Base-by-base conservation (phyloP, 2,888 invertebrate genomes). In the Rhagium mordax region DNA sequence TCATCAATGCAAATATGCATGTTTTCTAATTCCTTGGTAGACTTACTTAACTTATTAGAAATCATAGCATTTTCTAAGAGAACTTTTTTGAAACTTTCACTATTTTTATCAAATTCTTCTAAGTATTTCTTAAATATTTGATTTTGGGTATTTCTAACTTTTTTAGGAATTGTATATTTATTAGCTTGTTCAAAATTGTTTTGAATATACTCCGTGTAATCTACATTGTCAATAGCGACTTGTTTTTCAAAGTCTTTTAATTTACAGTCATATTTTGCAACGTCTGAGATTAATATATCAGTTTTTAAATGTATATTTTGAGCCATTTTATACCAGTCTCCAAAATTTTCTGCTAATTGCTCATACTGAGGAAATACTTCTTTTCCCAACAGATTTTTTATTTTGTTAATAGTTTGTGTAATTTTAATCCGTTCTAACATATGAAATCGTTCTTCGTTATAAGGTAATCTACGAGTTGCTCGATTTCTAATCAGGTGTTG, bases 381-480 rank as follows among this genome's bases (percentile, higher is more conserved):
- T 70, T 90, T 91, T 75, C 92, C 89, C 74, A 95, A 88, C 75
- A 96, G 88, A 10, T 91, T 89, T 62, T 73, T 78, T 8, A 77
- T 55, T 49, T 75, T 72, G 24, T 61, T 70, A 3, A 78, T 71
- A 13, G 78, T 78, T 33, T 78, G 94, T n/a, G 93, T 92, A n/a
- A 95, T 93, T 86, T 94, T 90, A 82, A 92, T 94, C 82, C 95
- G 92, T 89, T 98, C 98, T 79, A 98, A 90, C 80, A 96, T 95
- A 89, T 98, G 98, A 86, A 98, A 97, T 89, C 98, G 98, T 88
- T 98, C 97, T 87, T 98, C 98, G 87, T 98, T 97, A 88, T 96
- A 96, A 0, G 96, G 96, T 8, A 98, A 90, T 78, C 93, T 93
- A 81, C 96, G 91, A 24, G 96, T 96, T 15, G 96, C 96, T 80